Conservation (phyloP, 2,888 invertebrate genomes). For the Drosophila quinaria region DNA sequence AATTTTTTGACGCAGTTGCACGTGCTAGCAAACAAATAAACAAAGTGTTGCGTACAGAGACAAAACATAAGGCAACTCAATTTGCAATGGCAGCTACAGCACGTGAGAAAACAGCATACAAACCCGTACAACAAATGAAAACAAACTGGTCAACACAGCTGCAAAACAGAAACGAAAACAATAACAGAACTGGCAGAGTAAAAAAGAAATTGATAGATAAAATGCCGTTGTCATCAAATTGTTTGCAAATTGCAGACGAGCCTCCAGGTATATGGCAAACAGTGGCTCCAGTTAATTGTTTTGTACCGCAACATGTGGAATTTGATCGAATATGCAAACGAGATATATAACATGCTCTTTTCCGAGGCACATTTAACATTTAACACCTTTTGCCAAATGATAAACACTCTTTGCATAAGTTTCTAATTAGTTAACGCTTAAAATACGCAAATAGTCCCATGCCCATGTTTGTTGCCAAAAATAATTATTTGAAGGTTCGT, state of each 20-base stretch:
- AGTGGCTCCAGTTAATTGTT: conserved; percentile 56
- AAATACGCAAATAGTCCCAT: conserved; percentile 1
- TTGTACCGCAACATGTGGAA: conserved; percentile 17
- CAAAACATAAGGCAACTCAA: conserved; percentile 59
- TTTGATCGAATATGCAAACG: background rate
- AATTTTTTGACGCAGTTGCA: conserved; percentile 51
- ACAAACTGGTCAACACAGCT: conserved; percentile 34
- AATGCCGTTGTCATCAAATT: conserved; percentile 50
- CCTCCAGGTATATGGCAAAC: conserved; percentile 32
- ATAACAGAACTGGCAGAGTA: conserved; percentile 19
- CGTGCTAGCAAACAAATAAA: conserved; percentile 71
- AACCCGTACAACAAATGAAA: conserved; percentile 22
- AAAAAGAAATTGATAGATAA: conserved; percentile 58
- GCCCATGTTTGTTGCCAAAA: background rate
- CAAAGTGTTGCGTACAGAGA: conserved; percentile 39
- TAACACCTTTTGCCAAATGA: conserved; percentile 13
- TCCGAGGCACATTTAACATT: conserved; percentile 16
- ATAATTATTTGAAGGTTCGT: background rate
- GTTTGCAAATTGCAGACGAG: conserved; percentile 42
- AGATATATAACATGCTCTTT: conserved; percentile 2
- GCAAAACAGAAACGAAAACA: conserved; percentile 12
- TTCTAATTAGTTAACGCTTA: conserved; percentile 14
- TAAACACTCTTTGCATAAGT: conserved; percentile 5
- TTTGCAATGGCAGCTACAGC: conserved; percentile 65
- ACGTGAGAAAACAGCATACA: conserved; percentile 69